A percentile compares a stretch with the other conserved stretches of the same genome.
Evolutionary conservation across 2,797 vertebrate species (phyloP).

Genomic region (Sciurus vulgaris): DNA sequence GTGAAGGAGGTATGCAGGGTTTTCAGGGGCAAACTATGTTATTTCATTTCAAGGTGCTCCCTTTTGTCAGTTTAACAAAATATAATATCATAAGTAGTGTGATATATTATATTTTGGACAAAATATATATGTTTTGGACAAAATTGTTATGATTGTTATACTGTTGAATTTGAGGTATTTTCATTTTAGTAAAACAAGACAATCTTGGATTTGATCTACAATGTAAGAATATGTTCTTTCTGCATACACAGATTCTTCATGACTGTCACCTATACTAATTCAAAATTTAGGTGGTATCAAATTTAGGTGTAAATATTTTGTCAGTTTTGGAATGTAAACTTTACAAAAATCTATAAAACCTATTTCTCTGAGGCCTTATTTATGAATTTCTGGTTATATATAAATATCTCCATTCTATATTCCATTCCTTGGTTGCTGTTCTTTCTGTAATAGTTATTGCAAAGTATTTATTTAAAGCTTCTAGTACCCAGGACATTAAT

Average conservation of each 20-base stretch:
- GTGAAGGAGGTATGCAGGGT: neutral
- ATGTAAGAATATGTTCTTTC: constrained; percentile 54
- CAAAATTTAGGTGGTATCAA: constrained; percentile 61
- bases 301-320: constrained; percentile 49
- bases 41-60: neutral
- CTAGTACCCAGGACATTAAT: neutral
- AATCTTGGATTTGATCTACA: constrained; percentile 49
- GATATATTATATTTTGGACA: neutral
- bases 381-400: constrained; percentile 24
- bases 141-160: neutral
- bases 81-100: neutral
- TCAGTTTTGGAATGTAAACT: constrained; percentile 40
- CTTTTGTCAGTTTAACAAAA: neutral
- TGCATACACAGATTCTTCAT: constrained; percentile 3
- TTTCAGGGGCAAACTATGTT: neutral
- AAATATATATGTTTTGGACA: neutral
- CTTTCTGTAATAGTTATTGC: neutral
- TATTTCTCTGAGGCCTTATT: neutral
- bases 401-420: neutral
- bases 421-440: constrained; percentile 36
- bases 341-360: neutral
- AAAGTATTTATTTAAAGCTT: constrained; percentile 4
- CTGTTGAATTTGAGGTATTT: neutral
- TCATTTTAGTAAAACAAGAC: constrained; percentile 24
- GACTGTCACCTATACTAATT: constrained; percentile 19